Evolutionary conservation across 2,888 invertebrate genomes (phyloP).

Genomic region (Andrena praecox): DNA sequence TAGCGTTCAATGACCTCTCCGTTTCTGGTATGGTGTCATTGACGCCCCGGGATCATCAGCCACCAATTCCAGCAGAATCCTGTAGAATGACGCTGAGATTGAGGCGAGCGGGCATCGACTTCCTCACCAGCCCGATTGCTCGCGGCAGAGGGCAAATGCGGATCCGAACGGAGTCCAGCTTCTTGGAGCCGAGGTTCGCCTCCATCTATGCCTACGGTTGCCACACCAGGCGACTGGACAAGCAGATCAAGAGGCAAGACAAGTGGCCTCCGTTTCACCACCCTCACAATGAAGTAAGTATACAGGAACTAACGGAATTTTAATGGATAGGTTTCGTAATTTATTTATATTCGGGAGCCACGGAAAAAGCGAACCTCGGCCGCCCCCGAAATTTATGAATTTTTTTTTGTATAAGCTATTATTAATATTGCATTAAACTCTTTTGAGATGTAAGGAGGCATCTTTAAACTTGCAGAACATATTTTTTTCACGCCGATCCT

Average conservation of each 20-base stretch:
- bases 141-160: conserved; percentile 90
- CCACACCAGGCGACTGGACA: conserved; percentile 85
- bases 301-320: too few relatives aligned
- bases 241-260: conserved; percentile 81
- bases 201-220: conserved; percentile 95
- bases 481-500: too few relatives aligned
- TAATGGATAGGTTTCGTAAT: too few relatives aligned
- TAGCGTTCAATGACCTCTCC: conserved; percentile 92
- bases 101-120: conserved; percentile 91
- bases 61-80: conserved; percentile 84
- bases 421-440: too few relatives aligned
- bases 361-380: too few relatives aligned
- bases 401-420: too few relatives aligned
- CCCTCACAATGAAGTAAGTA: conserved; percentile 51
- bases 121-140: conserved; percentile 89
- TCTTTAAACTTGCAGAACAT: too few relatives aligned
- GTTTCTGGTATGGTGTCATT: conserved; percentile 92
- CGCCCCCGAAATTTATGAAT: too few relatives aligned
- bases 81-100: conserved; percentile 93
- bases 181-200: conserved; percentile 93
- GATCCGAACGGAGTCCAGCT: conserved; percentile 92
- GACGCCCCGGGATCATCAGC: conserved; percentile 73
- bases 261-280: conserved; percentile 74
- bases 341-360: too few relatives aligned
- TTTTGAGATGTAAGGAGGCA: too few relatives aligned